Conservation (phyloP, 2,113 vertebrate genomes). For the Eudorcas thomsonii region DNA sequence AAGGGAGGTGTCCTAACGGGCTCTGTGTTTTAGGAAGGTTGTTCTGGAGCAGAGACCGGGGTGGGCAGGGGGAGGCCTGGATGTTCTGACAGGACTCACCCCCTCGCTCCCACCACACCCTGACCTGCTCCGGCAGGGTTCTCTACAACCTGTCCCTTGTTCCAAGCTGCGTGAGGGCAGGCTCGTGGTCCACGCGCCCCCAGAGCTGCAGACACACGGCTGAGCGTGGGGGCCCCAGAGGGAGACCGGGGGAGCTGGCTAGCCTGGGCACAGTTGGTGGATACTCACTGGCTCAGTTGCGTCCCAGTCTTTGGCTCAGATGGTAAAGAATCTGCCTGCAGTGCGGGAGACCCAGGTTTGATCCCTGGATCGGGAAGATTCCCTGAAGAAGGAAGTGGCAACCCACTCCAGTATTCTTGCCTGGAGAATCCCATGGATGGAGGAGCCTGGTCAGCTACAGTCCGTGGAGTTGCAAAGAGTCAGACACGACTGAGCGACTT, state of each 20-base stretch:
- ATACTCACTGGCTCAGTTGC: not conserved
- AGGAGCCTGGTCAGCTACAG: not conserved
- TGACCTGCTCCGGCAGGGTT: accelerated
- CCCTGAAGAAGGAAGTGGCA: not conserved
- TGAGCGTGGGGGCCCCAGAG: not conserved
- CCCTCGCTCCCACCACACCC: not conserved
- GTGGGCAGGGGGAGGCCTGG: not conserved
- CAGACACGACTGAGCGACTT: not conserved
- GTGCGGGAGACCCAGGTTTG: not conserved
- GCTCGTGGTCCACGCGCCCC: not conserved
- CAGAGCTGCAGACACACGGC: not conserved
- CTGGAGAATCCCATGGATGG: not conserved
- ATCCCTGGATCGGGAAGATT: not conserved
- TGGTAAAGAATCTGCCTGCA: not conserved
- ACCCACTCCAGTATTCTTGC: not conserved
- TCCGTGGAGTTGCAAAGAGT: not conserved
- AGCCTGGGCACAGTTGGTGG: accelerated
- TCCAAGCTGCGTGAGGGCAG: accelerated
- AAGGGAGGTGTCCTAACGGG: not conserved
- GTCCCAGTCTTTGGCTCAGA: not conserved
- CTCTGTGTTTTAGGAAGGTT: not conserved
- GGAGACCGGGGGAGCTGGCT: accelerated
- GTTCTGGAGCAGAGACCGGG: accelerated
- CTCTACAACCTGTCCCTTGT: not conserved
- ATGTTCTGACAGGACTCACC: accelerated